Evolutionary conservation across 2,888 invertebrate genomes (phyloP).

Genomic region (Lasius platythorax): DNA sequence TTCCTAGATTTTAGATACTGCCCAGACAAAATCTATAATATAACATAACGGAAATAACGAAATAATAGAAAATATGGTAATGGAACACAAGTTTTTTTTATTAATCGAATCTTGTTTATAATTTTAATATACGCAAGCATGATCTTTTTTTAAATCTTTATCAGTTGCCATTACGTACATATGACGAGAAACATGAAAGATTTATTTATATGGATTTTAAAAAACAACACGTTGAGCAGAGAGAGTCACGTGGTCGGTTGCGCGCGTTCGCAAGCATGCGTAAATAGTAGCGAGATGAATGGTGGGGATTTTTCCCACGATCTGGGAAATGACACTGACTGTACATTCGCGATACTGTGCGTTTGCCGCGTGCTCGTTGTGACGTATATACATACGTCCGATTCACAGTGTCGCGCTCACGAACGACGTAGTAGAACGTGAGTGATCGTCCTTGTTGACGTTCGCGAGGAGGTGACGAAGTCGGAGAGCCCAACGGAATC

Average conservation of each 20-base stretch:
- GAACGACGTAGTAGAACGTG: neutral
- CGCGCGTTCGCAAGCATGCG: neutral
- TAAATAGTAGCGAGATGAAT: neutral
- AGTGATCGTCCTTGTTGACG: neutral
- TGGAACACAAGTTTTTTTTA: neutral
- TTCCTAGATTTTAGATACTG: neutral
- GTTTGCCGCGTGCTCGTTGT: neutral
- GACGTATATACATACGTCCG: neutral
- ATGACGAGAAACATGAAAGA: neutral
- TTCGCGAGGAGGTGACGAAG: neutral
- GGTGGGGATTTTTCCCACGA: neutral
- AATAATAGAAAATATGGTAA: neutral
- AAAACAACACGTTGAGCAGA: no score
- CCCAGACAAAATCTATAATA: neutral
- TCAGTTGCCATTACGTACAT: neutral
- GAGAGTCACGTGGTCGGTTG: no score
- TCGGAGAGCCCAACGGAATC: neutral
- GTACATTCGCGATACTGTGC: neutral
- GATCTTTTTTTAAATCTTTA: neutral
- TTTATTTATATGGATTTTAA: neutral
- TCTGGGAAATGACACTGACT: conserved; percentile 15
- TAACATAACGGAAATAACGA: neutral
- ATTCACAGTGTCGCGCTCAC: neutral
- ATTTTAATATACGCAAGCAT: neutral
- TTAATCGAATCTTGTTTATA: neutral